Evolutionary conservation across 2,797 vertebrate genomes (phyloP), one percentile per base, ranked within the genome.

Genomic region (Myiotriccus ornatus): DNA sequence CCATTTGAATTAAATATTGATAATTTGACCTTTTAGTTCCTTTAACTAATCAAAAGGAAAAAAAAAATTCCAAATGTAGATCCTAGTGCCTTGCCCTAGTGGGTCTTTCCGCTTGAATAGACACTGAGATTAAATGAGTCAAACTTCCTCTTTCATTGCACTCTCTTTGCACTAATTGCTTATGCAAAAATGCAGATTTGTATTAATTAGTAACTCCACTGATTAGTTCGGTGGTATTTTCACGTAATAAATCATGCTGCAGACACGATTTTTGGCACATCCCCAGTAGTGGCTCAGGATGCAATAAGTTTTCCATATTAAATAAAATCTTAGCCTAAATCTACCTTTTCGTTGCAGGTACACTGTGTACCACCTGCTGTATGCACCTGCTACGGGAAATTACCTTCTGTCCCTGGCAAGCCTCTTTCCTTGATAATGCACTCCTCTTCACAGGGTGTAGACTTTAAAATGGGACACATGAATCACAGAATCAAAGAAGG

Each of bases 141-240:
- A 96, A 98, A 98, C 98, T 98, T 98, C 98, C 97, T 98, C 96
- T 98, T 98, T 98, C 98, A 97, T 95, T 97, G 98, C 97, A 96
- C 96, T 96, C 97, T 98, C 97, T 96, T 98, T 97, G 97, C 97
- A 97, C 97, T 98, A 98, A 98, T 99, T 99, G 98, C 98, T 98
- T 98, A 98, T 98, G 98, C 98, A 99, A 98, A 98, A 98, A 98
- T 98, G 98, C 98, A 98, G 98, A 98, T 98, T 98, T 98, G 97
- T 98, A 98, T 98, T 98, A 98, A 99, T 98, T 98, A 98, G 98
- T 98, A 98, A 98, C 98, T 98, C 97, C 96, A 93, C 98, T 98
- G 98, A 98, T 99, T 98, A 98, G 98, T 98, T 98, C 89, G 87
- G 98, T 98, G 98, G 98, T 98, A 98, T 98, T 98, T 98, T 98